Evolutionary conservation across 2,113 vertebrate genomes (phyloP).

Genomic region (Microcebus griseorufus): DNA sequence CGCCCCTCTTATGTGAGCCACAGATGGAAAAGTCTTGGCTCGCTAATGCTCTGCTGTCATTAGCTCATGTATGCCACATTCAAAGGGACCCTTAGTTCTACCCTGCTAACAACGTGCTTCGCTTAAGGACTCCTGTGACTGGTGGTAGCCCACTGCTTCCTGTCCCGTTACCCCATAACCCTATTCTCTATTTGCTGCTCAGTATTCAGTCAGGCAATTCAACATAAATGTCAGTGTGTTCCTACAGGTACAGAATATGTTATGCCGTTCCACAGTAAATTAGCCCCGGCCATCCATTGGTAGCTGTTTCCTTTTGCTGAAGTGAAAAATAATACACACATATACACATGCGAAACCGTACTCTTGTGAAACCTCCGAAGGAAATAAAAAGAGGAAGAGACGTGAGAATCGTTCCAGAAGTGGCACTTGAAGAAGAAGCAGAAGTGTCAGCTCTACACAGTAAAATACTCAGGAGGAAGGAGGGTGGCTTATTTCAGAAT

Average conservation of each 20-base stretch:
- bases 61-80: neutral
- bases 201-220: neutral
- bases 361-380: neutral
- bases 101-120: neutral
- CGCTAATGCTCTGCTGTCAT: neutral
- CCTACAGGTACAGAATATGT: neutral
- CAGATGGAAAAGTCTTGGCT: neutral
- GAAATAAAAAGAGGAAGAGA: conserved; percentile 29
- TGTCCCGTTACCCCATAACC: neutral
- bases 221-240: neutral
- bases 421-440: neutral
- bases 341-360: neutral
- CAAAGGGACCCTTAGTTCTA: neutral
- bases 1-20: neutral
- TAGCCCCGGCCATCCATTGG: neutral
- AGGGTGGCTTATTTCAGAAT: neutral
- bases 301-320: neutral
- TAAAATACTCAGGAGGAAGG: neutral
- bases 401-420: neutral
- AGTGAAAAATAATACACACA: conserved; percentile 22
- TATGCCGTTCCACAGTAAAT: neutral
- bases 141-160: neutral
- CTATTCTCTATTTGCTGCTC: neutral
- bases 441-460: neutral
- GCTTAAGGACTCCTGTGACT: neutral